These are phyloP conservation scores for Therioaphis trifolii DNA, from an alignment of 2,888 invertebrate genomes.

Conservation along the genomic window DNA sequence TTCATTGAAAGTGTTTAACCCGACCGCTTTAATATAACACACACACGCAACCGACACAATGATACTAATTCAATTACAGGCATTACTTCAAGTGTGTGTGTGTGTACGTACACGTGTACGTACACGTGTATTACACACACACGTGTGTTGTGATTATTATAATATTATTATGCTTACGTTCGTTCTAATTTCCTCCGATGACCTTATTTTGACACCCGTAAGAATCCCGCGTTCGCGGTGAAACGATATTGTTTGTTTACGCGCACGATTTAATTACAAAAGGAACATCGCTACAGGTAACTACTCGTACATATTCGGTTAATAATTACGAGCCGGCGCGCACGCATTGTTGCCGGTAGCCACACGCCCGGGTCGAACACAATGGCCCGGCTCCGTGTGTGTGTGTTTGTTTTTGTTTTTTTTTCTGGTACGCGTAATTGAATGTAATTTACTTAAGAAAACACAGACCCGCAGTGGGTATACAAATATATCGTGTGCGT, in stretches of 20 bases:
- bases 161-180: not conserved
- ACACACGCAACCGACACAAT: not conserved
- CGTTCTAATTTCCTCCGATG: constrained; percentile 29
- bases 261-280: constrained; percentile 23
- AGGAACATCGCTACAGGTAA: constrained; percentile 16
- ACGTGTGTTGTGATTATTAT: too few species aligned
- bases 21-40: too few species aligned
- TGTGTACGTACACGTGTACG: too few species aligned
- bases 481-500: too few species aligned
- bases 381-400: too few species aligned
- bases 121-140: too few species aligned
- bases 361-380: not conserved
- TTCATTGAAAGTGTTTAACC: not conserved
- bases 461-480: not conserved
- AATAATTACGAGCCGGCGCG: constrained; percentile 23
- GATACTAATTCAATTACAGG: not conserved
- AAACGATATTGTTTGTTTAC: constrained; percentile 29
- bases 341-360: constrained; percentile 35
- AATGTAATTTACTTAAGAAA: not conserved
- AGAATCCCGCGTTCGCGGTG: constrained; percentile 2
- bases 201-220: constrained; percentile 18
- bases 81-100: not conserved
- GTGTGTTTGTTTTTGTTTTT: not conserved
- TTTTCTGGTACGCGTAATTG: constrained; percentile 26
- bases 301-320: not conserved